Percentiles rank a stretch among this genome's conserved stretches.
Evolutionary conservation across 2,888 invertebrate genomes (phyloP).

Genomic region (Napeogenes inachia): DNA sequence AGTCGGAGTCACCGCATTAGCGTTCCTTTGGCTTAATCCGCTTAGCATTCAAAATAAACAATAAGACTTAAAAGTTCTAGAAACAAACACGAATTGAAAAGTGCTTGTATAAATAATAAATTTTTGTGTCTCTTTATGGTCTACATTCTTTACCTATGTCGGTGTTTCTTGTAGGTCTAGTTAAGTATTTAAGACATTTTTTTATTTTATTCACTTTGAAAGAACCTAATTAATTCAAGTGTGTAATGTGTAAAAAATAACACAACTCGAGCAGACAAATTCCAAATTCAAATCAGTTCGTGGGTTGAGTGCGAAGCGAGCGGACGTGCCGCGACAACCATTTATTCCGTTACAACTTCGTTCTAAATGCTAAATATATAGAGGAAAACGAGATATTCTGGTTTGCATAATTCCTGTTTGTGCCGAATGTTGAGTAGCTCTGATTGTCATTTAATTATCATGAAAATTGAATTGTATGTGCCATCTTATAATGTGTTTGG

Average conservation of each 20-base stretch:
- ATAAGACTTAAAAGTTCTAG: conserved; percentile 26
- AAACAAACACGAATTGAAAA: conserved; percentile 3
- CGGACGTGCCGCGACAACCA: conserved; percentile 63
- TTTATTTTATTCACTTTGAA: no score
- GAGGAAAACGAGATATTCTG: conserved; percentile 63
- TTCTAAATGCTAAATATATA: conserved; percentile 68
- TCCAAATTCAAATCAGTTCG: conserved; percentile 74
- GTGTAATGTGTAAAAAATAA: conserved; percentile 28
- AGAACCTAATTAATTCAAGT: no score
- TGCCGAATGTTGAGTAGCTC: conserved; percentile 48
- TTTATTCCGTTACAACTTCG: conserved; percentile 68
- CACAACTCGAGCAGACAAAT: conserved; percentile 56
- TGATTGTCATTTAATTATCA: conserved; percentile 33
- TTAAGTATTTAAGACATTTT: no score
- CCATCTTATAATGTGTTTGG: neutral
- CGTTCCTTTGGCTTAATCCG: conserved; percentile 56
- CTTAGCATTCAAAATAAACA: conserved; percentile 59
- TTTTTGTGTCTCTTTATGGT: neutral
- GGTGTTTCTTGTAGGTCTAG: no score
- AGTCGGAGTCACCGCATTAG: conserved; percentile 50
- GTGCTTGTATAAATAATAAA: neutral
- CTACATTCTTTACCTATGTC: no score
- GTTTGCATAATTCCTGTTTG: conserved; percentile 63
- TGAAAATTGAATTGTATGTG: conserved; percentile 12
- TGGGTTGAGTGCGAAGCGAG: conserved; percentile 64